Evolutionary conservation across 1,140 invertebrate species (phyloP).

Genomic region (Kradibia gibbosae): DNA sequence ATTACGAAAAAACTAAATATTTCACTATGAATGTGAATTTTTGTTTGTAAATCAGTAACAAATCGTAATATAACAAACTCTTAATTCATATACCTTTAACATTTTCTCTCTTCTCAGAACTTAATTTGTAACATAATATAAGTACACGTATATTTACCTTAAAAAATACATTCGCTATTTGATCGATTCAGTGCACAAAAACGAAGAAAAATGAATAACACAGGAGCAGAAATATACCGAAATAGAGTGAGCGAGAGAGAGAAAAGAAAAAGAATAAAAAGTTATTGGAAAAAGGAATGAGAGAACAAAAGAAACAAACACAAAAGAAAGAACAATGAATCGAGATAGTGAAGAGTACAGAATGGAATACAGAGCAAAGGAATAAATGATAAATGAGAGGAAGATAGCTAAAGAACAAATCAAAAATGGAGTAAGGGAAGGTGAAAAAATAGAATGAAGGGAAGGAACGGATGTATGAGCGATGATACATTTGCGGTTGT

Average conservation of each 20-base stretch:
- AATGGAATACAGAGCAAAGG: not conserved
- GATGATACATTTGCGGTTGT: constrained; percentile 43
- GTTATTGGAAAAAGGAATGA: not conserved
- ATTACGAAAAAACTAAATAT: not conserved
- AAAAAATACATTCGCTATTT: constrained; percentile 38
- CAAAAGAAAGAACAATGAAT: not conserved
- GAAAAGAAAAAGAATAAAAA: constrained; percentile 15
- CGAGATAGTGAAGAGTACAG: not conserved
- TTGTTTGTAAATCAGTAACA: not conserved
- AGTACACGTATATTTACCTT: not conserved
- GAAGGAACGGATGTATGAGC: constrained; percentile 30
- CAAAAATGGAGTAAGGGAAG: not conserved
- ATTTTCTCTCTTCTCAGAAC: not conserved
- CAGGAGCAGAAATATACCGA: constrained; percentile 9
- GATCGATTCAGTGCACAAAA: constrained; percentile 36
- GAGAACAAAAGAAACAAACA: not conserved
- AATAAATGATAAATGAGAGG: constrained; percentile 1
- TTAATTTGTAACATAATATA: constrained; percentile 14
- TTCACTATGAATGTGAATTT: not conserved
- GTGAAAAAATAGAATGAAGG: not conserved
- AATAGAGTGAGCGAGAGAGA: constrained; percentile 2
- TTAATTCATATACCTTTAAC: not conserved
- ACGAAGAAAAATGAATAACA: constrained; percentile 33
- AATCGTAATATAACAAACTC: not conserved
- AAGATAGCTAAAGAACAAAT: not conserved